A percentile compares a stretch with the other conserved stretches of the same genome.
Evolutionary conservation across 1,140 invertebrate species (phyloP).

Genomic region (Lamellibrachia luymesi): DNA sequence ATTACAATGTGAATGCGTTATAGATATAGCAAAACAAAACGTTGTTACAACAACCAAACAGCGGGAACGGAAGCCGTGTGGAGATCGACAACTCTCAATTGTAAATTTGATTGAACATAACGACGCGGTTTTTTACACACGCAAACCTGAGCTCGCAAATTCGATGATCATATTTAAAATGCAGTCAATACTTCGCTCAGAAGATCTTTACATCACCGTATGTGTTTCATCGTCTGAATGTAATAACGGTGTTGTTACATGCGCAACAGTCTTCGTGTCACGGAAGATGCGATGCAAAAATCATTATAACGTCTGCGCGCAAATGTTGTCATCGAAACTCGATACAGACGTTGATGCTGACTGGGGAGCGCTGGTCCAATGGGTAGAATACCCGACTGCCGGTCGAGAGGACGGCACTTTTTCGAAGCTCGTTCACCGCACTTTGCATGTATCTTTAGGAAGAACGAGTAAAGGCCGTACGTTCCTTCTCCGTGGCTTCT

Average conservation of each 20-base stretch:
- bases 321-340: not conserved
- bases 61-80: too few relatives aligned
- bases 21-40: too few relatives aligned
- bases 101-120: not conserved
- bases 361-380: too few relatives aligned
- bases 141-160: not conserved
- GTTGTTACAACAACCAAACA: too few relatives aligned
- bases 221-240: too few relatives aligned
- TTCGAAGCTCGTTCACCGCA: too few relatives aligned
- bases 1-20: too few relatives aligned
- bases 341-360: not conserved
- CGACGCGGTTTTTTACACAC: not conserved
- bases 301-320: not conserved
- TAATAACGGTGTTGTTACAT: not conserved
- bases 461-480: too few relatives aligned
- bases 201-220: not conserved
- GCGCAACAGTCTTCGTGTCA: not conserved
- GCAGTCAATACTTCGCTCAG: not conserved
- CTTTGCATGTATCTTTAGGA: too few relatives aligned
- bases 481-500: too few relatives aligned
- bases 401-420: too few relatives aligned
- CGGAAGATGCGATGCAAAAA: not conserved
- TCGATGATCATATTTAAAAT: not conserved
- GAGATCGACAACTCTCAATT: not conserved
- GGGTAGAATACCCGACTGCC: too few relatives aligned